Evolutionary conservation across 2,888 invertebrate genomes (phyloP), one percentile per base, ranked within the genome.

Genomic region (Nomada ruficornis): DNA sequence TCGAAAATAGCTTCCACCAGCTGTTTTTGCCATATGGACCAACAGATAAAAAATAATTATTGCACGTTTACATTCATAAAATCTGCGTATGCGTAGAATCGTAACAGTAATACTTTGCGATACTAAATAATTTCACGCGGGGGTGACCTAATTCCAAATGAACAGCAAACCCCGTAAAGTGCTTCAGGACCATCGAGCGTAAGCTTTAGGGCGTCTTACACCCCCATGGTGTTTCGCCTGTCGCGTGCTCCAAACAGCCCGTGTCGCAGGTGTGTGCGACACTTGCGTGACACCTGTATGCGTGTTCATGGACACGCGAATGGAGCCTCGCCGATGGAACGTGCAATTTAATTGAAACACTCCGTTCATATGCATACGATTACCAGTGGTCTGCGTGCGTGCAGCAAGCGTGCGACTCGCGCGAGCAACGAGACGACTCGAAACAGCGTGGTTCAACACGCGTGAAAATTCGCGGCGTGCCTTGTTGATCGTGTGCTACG

Each of bases 291-390:
- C 69, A 73, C 18, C 62, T 60, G 60, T 47, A 65, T 60, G 69
- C 44, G 60, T 54, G 74, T 82, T 79, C 70, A 23, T 57, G 63
- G 62, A 72, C 57, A 42, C 44, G 52, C 57, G 44, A n/a, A 1
- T 10, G 10, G 68, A 68, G 26, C n/a, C 52, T 59, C 54, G 50
- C 15, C 76, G 59, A 64, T 73, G 64, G 69, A 72, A 82, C 65
- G 81, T 47, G 76, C 72, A 72, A 72, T 82, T 80, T 82, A 82
- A 82, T 77, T 80, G 82, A 77, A 82, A 82, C 82, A 75, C 67
- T 63, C 50, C 63, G 36, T 62, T 80, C 71, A 71, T 82, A 71
- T 68, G 71, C 82, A 71, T 71, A 75, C 67, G 80, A 71, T 75
- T 59, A 68, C 23, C 65, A 59, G 20, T 47, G 62, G 36, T 10